A percentile compares a stretch with the other conserved stretches of the same genome.
Conservation (phyloP, 2,113 vertebrate genomes). For the Aptenodytes patagonicus region DNA sequence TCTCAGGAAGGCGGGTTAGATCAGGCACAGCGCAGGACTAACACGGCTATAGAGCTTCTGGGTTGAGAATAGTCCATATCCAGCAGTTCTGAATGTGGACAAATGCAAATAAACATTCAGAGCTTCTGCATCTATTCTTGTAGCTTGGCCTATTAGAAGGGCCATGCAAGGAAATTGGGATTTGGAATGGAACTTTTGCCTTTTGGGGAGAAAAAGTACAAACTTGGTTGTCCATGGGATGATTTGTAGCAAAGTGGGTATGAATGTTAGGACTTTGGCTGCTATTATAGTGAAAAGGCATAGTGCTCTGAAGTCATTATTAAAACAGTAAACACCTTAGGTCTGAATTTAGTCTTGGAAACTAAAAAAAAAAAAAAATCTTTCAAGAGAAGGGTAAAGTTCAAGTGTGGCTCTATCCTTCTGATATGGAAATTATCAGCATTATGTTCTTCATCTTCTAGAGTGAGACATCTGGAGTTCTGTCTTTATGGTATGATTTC, state of each 20-base stretch:
- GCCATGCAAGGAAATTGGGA: background rate
- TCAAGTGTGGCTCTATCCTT: background rate
- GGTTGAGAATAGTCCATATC: background rate
- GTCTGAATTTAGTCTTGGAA: background rate
- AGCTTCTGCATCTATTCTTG: background rate
- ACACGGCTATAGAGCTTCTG: background rate
- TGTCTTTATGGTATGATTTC: background rate
- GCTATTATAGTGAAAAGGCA: background rate
- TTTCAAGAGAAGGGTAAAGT: background rate
- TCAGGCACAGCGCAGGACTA: background rate
- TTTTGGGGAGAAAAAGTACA: background rate
- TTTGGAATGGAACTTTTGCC: background rate
- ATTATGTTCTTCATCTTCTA: background rate
- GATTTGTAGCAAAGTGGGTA: background rate
- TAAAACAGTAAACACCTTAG: background rate
- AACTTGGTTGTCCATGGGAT: background rate
- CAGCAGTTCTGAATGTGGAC: background rate
- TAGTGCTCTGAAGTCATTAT: background rate
- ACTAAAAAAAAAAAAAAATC: background rate
- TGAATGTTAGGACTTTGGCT: background rate
- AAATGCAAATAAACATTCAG: background rate
- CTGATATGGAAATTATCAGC: background rate
- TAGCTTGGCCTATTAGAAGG: background rate
- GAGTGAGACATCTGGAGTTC: background rate
- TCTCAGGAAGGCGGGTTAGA: background rate